phyloP scores from a whole-genome alignment of 2,797 vertebrate species.

The Leuciscus waleckii region DNA sequence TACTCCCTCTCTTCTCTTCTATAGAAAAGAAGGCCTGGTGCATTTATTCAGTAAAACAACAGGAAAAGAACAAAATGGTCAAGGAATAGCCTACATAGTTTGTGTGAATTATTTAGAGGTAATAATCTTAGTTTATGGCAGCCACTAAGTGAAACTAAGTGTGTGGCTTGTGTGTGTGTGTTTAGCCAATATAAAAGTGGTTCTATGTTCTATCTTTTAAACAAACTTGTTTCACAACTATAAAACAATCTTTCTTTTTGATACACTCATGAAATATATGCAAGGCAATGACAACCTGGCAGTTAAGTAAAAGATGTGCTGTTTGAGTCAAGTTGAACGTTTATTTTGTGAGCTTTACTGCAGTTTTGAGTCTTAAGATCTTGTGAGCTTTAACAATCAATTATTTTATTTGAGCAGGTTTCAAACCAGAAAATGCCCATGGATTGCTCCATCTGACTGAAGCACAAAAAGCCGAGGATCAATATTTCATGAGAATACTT shows the following conservation, averaged over 20 bases:
- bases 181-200: neutral
- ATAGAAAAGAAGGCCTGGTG: neutral
- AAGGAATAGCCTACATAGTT: slow-evolving; percentile 19
- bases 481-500: slow-evolving; percentile 59
- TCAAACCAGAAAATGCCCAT: slow-evolving; percentile 51
- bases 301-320: slow-evolving; percentile 2
- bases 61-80: slow-evolving; percentile 15
- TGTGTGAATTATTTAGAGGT: slow-evolving; percentile 55
- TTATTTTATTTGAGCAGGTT: slow-evolving; percentile 61
- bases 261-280: slow-evolving; percentile 23
- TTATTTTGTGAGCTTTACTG: slow-evolving; percentile 51
- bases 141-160: slow-evolving; percentile 19
- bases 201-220: neutral
- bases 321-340: slow-evolving; percentile 36
- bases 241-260: neutral
- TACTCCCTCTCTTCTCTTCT: slow-evolving; percentile 38
- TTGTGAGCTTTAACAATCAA: slow-evolving; percentile 63
- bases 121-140: slow-evolving; percentile 33
- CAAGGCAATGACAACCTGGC: slow-evolving; percentile 13
- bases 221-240: neutral
- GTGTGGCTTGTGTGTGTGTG: neutral
- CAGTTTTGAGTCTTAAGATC: slow-evolving; percentile 45
- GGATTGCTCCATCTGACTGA: slow-evolving; percentile 46
- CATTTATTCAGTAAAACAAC: slow-evolving; percentile 27
- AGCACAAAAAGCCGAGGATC: slow-evolving; percentile 54